Evolutionary conservation across 2,888 invertebrate genomes (phyloP).

Genomic region (Acanthosepion esculentum): DNA sequence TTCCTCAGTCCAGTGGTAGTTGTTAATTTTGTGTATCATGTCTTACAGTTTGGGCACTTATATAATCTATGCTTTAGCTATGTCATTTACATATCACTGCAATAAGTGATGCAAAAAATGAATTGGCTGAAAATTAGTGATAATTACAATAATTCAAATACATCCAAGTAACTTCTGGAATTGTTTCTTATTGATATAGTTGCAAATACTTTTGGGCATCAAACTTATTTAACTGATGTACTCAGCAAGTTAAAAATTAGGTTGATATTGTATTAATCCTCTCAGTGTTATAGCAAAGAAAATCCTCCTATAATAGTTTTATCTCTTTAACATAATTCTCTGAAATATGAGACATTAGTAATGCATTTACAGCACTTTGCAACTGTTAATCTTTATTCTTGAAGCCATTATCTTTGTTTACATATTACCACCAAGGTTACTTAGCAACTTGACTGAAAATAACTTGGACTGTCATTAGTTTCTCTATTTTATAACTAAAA

Average conservation of each 20-base stretch:
- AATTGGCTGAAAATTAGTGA: not conserved
- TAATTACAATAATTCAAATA: not conserved
- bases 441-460: too few species aligned
- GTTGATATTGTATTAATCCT: not conserved
- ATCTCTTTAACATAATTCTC: not conserved
- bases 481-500: too few species aligned
- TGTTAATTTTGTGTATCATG: too few species aligned
- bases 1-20: too few species aligned
- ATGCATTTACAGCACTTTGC: not conserved
- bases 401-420: not conserved
- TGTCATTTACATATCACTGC: too few species aligned
- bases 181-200: not conserved
- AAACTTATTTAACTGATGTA: not conserved
- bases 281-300: not conserved
- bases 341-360: not conserved
- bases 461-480: too few species aligned
- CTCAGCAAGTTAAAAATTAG: not conserved
- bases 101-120: not conserved
- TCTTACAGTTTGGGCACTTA: too few species aligned
- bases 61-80: too few species aligned
- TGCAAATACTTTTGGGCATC: not conserved
- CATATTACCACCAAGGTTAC: too few species aligned
- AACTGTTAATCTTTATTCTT: not conserved
- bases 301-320: not conserved
- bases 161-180: not conserved